phyloP scores from a whole-genome alignment of 1,140 invertebrate species.

The Ganaspis sp. region DNA sequence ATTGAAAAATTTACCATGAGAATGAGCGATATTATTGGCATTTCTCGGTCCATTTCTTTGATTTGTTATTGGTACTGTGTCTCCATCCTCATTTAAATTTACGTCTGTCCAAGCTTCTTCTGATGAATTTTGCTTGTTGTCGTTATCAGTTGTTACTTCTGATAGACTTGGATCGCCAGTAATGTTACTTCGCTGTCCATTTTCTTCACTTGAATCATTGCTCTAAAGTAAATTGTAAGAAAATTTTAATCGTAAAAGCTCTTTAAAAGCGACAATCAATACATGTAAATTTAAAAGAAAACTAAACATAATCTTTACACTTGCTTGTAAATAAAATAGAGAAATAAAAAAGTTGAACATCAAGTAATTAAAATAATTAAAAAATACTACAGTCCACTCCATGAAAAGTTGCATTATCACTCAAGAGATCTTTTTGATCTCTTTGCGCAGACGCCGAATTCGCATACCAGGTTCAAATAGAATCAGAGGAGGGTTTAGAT shows the following conservation, averaged over 20 bases:
- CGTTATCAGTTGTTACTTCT: constrained; percentile 73
- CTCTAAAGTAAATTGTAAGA: constrained; percentile 80
- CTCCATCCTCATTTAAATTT: constrained; percentile 90
- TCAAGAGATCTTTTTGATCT: too few relatives aligned
- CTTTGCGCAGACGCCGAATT: too few relatives aligned
- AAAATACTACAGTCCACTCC: background rate
- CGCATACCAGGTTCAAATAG: too few relatives aligned
- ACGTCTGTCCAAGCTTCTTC: constrained; percentile 95
- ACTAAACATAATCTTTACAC: background rate
- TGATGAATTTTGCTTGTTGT: constrained; percentile 80
- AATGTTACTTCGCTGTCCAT: constrained; percentile 70
- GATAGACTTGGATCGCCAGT: constrained; percentile 71
- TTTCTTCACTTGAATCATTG: constrained; percentile 86
- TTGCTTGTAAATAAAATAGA: background rate
- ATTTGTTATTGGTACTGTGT: constrained; percentile 76
- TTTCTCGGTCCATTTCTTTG: constrained; percentile 81
- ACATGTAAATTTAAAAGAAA: background rate
- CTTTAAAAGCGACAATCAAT: too few relatives aligned
- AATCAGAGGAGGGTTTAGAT: too few relatives aligned
- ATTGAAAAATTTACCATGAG: constrained; percentile 67
- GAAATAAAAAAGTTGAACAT: too few relatives aligned
- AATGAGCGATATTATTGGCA: constrained; percentile 77
- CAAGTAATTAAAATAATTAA: background rate
- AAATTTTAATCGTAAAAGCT: too few relatives aligned
- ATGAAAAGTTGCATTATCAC: background rate